Evolutionary conservation across 2,888 invertebrate genomes (phyloP).

Genomic region (Apodemia zela): DNA sequence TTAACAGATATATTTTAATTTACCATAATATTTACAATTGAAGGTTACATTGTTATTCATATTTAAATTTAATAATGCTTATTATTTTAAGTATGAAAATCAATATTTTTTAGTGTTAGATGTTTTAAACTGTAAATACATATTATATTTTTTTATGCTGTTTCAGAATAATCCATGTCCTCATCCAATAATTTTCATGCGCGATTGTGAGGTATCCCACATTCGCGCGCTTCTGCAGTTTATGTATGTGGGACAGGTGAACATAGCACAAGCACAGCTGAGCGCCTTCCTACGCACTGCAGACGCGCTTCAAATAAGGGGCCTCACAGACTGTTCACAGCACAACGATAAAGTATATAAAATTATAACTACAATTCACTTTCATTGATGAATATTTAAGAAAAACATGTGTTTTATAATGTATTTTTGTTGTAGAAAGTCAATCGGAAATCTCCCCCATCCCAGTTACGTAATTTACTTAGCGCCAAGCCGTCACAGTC

Average conservation of each 20-base stretch:
- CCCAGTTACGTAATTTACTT: conserved; percentile 78
- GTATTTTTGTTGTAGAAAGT: conserved; percentile 61
- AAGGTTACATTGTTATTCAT: background rate
- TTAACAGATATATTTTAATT: background rate
- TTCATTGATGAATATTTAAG: background rate
- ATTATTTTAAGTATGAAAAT: background rate
- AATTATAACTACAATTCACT: background rate
- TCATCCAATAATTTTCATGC: conserved; percentile 92
- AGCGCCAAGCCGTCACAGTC: conserved; percentile 78
- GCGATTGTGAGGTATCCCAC: conserved; percentile 89
- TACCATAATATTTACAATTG: background rate
- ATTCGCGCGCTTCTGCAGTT: conserved; percentile 89
- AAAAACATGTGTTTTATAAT: background rate
- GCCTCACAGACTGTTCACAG: conserved; percentile 85
- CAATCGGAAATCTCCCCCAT: conserved; percentile 76
- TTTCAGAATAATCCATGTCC: conserved; percentile 91
- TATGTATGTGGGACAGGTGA: conserved; percentile 93
- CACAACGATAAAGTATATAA: conserved; percentile 74
- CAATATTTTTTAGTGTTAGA: background rate
- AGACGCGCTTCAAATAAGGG: conserved; percentile 88
- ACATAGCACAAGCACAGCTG: conserved; percentile 89
- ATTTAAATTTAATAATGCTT: background rate
- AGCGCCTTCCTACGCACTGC: conserved; percentile 88
- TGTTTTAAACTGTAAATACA: background rate
- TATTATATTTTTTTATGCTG: conserved; percentile 20